A percentile compares a stretch with the other conserved stretches of the same genome.
These are phyloP conservation scores for Hormiphora californensis DNA, from an alignment of 37 sponge, comb jelly and placozoan species.

Conservation along the genomic window DNA sequence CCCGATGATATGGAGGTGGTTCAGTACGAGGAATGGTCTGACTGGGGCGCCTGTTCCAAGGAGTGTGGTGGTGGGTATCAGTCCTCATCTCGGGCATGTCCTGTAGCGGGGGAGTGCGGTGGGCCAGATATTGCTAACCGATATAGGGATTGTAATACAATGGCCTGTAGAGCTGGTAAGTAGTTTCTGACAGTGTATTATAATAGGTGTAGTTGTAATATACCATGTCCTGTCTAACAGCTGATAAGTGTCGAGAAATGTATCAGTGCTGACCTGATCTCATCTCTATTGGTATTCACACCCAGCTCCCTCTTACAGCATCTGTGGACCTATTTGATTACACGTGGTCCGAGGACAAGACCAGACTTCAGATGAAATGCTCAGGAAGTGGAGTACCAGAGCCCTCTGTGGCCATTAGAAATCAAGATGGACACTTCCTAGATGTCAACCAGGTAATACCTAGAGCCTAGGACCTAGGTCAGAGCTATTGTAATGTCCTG, in stretches of 20 bases:
- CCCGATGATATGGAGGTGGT: not conserved
- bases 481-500: no score
- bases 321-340: no score
- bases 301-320: no score
- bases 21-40: slow-evolving; percentile 17
- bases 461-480: no score
- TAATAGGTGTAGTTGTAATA: no score
- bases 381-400: not conserved
- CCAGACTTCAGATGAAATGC: not conserved
- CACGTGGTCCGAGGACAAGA: slow-evolving; percentile 11
- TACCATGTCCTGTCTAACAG: no score
- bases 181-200: no score
- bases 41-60: not conserved
- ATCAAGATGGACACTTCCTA: not conserved
- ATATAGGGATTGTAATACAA: not conserved
- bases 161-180: not conserved
- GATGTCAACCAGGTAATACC: no score
- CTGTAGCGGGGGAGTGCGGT: not conserved
- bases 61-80: slow-evolving; percentile 26
- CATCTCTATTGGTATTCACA: no score
- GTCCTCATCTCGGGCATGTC: not conserved
- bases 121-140: not conserved
- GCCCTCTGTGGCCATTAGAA: slow-evolving; percentile 10
- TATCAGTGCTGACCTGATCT: no score
- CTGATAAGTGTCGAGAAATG: no score